Conservation (phyloP, 2,888 invertebrate genomes). For the Cloeon dipterum region DNA sequence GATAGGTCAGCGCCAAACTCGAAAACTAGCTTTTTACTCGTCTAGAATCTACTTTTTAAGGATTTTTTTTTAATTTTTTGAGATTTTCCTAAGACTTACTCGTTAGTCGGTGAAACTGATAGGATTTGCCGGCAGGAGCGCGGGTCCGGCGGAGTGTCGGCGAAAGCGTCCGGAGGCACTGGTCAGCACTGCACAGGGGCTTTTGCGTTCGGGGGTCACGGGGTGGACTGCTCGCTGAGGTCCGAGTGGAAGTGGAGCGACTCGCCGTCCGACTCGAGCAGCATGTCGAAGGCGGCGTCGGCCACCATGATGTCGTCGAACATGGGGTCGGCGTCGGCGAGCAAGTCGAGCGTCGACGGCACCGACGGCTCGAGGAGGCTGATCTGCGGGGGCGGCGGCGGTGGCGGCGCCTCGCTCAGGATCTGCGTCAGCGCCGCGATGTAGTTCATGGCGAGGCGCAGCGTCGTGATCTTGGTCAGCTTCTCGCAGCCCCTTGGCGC, state of each 20-base stretch:
- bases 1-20: too few relatives aligned
- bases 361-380: neutral
- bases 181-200: too few relatives aligned
- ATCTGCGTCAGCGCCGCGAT: constrained; percentile 52
- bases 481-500: constrained; percentile 33
- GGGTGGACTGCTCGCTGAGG: constrained; percentile 9
- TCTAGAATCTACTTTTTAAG: too few relatives aligned
- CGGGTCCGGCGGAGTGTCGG: too few relatives aligned
- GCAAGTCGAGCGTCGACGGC: constrained; percentile 9
- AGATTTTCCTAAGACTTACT: too few relatives aligned
- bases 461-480: constrained; percentile 71
- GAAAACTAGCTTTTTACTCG: too few relatives aligned
- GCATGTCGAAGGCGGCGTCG: constrained; percentile 19
- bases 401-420: constrained; percentile 17
- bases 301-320: constrained; percentile 16
- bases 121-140: too few relatives aligned
- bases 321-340: constrained; percentile 15
- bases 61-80: too few relatives aligned
- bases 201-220: too few relatives aligned
- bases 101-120: too few relatives aligned
- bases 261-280: constrained; percentile 34
- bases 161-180: too few relatives aligned
- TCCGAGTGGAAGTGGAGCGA: constrained; percentile 18
- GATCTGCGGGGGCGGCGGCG: constrained; percentile 3
- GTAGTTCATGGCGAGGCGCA: constrained; percentile 70